Evolutionary conservation across 2,797 vertebrate genomes (phyloP).

Genomic region (Uromys caudimaculatus): DNA sequence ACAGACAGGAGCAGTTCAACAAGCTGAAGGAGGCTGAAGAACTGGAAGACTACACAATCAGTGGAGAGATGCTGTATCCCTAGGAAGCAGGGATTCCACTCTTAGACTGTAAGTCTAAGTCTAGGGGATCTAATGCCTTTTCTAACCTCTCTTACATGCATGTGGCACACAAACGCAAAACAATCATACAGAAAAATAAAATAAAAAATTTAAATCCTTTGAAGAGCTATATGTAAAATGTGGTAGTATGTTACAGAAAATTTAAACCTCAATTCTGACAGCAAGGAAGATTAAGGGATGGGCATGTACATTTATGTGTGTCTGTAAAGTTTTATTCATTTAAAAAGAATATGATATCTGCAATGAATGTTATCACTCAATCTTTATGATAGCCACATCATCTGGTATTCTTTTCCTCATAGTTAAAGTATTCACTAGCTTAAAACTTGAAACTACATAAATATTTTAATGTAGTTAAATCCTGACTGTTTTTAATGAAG

Average conservation of each 20-base stretch:
- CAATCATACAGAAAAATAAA: neutral
- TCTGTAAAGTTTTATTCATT: neutral
- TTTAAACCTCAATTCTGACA: conserved; percentile 39
- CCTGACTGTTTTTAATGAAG: neutral
- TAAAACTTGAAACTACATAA: conserved; percentile 12
- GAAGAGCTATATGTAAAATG: neutral
- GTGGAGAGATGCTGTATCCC: neutral
- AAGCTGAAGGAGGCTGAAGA: neutral
- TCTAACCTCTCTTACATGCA: too few species aligned
- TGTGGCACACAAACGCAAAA: neutral
- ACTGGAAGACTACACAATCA: neutral
- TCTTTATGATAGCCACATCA: neutral
- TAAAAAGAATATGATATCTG: neutral
- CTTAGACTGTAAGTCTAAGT: neutral
- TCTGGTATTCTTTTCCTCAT: neutral
- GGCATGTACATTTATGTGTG: neutral
- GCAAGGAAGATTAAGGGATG: neutral
- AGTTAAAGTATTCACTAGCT: conserved; percentile 40
- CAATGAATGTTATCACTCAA: conserved; percentile 10
- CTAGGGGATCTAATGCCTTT: neutral
- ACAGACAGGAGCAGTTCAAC: neutral
- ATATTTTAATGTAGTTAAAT: neutral
- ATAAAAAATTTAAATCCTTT: neutral
- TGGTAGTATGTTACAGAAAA: neutral
- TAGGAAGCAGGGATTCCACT: neutral